phyloP scores from a whole-genome alignment of 92 coral and sea anemone genomes.

The Bergia sp. region DNA sequence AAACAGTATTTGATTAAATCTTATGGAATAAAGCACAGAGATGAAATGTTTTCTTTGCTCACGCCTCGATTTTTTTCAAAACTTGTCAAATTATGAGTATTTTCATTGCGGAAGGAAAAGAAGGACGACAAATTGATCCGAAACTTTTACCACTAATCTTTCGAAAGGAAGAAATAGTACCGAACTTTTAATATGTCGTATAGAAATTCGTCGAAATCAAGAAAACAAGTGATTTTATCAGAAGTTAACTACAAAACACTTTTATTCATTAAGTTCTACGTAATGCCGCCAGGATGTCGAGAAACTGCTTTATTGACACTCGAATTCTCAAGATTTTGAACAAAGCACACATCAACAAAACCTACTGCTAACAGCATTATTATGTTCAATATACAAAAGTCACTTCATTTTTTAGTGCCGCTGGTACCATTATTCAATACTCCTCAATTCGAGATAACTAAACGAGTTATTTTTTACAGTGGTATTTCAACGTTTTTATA shows the following conservation, averaged over 20 bases:
- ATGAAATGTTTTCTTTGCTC: not conserved
- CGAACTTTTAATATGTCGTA: not conserved
- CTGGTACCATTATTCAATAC: not conserved
- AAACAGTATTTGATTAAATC: conserved; percentile 17
- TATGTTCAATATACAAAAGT: not conserved
- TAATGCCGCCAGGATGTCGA: not conserved
- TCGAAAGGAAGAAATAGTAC: not conserved
- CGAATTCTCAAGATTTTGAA: not conserved
- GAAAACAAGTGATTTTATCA: not conserved
- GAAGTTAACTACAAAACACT: not conserved
- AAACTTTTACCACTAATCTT: not conserved
- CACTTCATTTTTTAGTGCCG: not conserved
- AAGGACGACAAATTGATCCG: not conserved
- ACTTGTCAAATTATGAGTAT: not conserved
- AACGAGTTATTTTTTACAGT: not conserved
- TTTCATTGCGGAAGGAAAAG: not conserved
- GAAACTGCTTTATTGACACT: not conserved
- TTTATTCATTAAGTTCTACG: too few relatives aligned
- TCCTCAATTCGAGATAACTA: too few relatives aligned
- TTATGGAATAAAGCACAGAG: not conserved
- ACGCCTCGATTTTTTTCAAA: conserved; percentile 1
- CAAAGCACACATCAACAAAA: not conserved
- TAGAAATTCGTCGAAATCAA: not conserved
- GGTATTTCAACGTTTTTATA: not conserved
- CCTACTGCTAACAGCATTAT: not conserved